Evolutionary conservation across 1,140 invertebrate species (phyloP).

Genomic region (Cylas formicarius): DNA sequence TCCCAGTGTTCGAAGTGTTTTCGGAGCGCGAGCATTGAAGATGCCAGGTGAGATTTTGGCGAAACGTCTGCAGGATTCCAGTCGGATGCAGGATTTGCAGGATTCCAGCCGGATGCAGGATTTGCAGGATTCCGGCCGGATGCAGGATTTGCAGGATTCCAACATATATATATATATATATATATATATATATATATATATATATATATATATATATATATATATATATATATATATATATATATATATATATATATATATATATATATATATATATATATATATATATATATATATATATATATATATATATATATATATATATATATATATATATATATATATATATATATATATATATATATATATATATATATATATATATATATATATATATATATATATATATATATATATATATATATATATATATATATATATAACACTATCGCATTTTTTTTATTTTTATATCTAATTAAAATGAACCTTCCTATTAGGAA

Average conservation of each 20-base stretch:
- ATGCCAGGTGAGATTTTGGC: too few relatives aligned
- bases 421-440: not conserved
- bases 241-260: slow-evolving; percentile 7
- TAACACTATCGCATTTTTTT: not conserved
- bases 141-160: not conserved
- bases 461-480: not conserved
- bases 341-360: slow-evolving; percentile 7
- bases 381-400: slow-evolving; percentile 7
- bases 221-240: slow-evolving; percentile 7
- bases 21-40: too few relatives aligned
- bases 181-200: not conserved
- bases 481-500: not conserved
- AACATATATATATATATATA: slow-evolving; percentile 1
- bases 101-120: too few relatives aligned
- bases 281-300: slow-evolving; percentile 7
- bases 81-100: too few relatives aligned
- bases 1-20: too few relatives aligned
- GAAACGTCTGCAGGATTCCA: too few relatives aligned
- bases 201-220: not conserved
- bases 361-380: slow-evolving; percentile 7
- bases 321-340: slow-evolving; percentile 7
- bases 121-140: not conserved
- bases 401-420: slow-evolving; percentile 7
- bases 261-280: slow-evolving; percentile 7
- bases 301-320: slow-evolving; percentile 7